phyloP scores from a whole-genome alignment of 2,888 invertebrate species.

The Protonemura montana region DNA sequence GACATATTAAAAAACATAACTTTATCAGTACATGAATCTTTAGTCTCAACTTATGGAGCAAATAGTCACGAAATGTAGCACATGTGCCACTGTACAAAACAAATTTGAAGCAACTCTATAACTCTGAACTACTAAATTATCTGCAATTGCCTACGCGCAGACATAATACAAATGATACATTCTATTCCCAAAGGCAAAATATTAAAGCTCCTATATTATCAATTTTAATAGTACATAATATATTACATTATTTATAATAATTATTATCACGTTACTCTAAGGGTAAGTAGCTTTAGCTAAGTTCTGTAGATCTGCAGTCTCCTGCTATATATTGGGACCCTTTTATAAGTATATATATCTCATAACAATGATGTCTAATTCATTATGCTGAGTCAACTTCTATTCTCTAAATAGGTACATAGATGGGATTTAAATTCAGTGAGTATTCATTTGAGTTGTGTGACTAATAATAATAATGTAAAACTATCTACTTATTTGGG shows the following conservation, averaged over 20 bases:
- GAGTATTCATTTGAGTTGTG: background rate
- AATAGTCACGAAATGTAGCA: too few relatives aligned
- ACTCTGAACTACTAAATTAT: background rate
- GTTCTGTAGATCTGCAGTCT: background rate
- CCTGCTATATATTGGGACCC: background rate
- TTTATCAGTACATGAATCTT: too few relatives aligned
- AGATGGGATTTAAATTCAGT: background rate
- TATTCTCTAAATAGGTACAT: background rate
- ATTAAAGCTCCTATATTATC: constrained; percentile 37
- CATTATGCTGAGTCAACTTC: background rate
- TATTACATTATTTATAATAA: background rate
- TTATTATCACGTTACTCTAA: constrained; percentile 38
- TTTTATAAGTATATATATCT: background rate
- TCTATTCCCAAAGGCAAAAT: constrained; percentile 35
- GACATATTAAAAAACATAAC: too few relatives aligned
- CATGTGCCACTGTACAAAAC: too few relatives aligned
- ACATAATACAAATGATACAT: background rate
- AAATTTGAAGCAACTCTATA: too few relatives aligned
- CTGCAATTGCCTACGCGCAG: background rate
- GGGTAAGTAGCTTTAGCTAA: background rate
- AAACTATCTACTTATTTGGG: background rate
- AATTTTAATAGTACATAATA: background rate
- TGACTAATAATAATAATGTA: background rate
- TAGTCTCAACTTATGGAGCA: too few relatives aligned
- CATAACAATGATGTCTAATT: background rate